Evolutionary conservation across 2,797 vertebrate species (phyloP).

Genomic region (Lepilemur ruficaudatus): DNA sequence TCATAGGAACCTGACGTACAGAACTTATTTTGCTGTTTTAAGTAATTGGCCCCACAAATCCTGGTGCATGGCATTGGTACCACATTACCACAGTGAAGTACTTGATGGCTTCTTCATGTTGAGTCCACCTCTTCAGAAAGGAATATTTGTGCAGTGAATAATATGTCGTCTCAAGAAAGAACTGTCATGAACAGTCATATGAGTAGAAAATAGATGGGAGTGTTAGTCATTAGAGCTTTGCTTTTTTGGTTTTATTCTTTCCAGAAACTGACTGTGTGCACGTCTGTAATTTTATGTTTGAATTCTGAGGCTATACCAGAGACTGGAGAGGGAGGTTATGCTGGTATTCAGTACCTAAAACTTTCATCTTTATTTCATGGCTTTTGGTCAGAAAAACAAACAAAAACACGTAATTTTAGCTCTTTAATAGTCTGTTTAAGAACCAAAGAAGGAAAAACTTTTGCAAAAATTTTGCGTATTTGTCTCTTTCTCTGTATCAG

Average conservation of each 20-base stretch:
- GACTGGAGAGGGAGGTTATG: neutral
- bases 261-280: neutral
- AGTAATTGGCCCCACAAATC: neutral
- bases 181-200: neutral
- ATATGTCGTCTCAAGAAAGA: neutral
- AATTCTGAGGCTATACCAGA: neutral
- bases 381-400: slow-evolving; percentile 24
- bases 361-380: slow-evolving; percentile 22
- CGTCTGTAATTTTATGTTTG: neutral
- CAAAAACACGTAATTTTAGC: neutral
- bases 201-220: neutral
- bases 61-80: neutral
- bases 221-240: slow-evolving; percentile 3
- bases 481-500: neutral
- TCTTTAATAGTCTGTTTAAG: slow-evolving; percentile 37
- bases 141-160: slow-evolving; percentile 8
- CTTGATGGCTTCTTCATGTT: neutral
- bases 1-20: slow-evolving; percentile 7
- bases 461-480: neutral
- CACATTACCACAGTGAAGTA: neutral
- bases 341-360: slow-evolving; percentile 21
- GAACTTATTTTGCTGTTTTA: slow-evolving; percentile 23
- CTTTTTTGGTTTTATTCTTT: slow-evolving; percentile 7
- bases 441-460: slow-evolving; percentile 16
- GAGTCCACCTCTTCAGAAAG: slow-evolving; percentile 4